Percentiles rank a stretch among this genome's conserved stretches.
phyloP scores from a whole-genome alignment of 2,797 vertebrate genomes.

The Betta splendens region DNA sequence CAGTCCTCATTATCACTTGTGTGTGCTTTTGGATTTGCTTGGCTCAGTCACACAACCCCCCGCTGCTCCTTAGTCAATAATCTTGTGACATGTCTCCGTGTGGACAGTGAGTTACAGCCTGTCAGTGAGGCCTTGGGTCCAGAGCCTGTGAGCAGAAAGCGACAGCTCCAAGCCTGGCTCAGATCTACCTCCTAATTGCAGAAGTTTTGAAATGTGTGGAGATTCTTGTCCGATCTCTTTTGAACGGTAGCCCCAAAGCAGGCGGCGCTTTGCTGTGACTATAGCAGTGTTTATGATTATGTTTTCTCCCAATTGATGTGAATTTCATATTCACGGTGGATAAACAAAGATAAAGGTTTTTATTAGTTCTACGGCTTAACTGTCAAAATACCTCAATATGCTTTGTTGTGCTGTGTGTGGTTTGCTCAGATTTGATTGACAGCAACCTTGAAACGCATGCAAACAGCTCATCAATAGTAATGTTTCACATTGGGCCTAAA shows the following conservation, averaged over 20 bases:
- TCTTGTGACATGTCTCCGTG: conserved; percentile 43
- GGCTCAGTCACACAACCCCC: conserved; percentile 50
- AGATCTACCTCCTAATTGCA: conserved; percentile 43
- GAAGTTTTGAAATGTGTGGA: conserved; percentile 39
- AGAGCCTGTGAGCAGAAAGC: conserved; percentile 33
- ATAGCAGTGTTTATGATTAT: background rate
- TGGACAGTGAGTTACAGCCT: conserved; percentile 28
- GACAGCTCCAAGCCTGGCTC: conserved; percentile 38
- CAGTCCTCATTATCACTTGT: conserved; percentile 71
- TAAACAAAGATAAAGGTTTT: background rate
- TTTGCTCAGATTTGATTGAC: conserved; percentile 1
- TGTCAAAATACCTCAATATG: background rate
- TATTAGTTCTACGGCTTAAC: background rate
- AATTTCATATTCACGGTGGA: background rate
- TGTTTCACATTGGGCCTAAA: background rate
- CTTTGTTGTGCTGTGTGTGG: background rate
- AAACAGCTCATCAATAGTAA: background rate
- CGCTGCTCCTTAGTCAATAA: conserved; percentile 51
- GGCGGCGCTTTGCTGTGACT: conserved; percentile 6
- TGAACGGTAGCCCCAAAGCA: conserved; percentile 8
- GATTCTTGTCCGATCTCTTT: conserved; percentile 22
- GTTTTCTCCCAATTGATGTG: too few relatives aligned
- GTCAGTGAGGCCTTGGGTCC: conserved; percentile 27
- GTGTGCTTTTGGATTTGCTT: conserved; percentile 63
- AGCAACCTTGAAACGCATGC: background rate